Percentiles rank a stretch among this genome's conserved stretches.
These are phyloP conservation scores for Xerus inauris DNA, from an alignment of 2,113 vertebrate genomes.

Conservation along the genomic window DNA sequence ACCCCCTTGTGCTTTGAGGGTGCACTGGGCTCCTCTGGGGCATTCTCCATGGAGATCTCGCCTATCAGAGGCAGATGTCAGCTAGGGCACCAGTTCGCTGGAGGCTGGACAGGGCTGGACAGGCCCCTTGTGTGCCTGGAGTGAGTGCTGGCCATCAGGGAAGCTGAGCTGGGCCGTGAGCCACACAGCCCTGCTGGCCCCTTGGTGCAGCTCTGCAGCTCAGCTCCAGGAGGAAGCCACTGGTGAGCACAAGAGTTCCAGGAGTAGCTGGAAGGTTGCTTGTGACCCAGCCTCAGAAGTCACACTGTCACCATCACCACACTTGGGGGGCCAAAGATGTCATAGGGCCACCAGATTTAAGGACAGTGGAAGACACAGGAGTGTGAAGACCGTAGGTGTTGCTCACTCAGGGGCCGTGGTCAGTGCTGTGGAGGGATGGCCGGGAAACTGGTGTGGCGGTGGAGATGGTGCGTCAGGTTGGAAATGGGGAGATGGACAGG, in stretches of 20 bases:
- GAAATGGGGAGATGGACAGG: not conserved
- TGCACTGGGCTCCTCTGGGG: not conserved
- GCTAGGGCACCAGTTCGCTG: not conserved
- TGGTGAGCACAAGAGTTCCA: not conserved
- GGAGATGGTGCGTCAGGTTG: fast-evolving
- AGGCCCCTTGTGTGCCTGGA: fast-evolving
- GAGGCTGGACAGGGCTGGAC: not conserved
- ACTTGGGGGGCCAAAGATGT: not conserved
- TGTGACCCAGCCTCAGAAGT: not conserved
- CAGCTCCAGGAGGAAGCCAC: fast-evolving
- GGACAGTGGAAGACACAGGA: fast-evolving
- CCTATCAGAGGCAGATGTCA: fast-evolving
- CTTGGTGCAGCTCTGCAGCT: not conserved
- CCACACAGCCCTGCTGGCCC: not conserved
- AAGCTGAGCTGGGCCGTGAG: not conserved
- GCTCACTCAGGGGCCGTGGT: fast-evolving
- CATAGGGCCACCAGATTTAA: not conserved
- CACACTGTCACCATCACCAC: not conserved
- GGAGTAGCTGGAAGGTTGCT: not conserved
- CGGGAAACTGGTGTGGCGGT: too few species aligned
- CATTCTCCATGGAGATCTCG: fast-evolving
- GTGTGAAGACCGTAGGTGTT: fast-evolving
- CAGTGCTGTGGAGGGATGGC: fast-evolving
- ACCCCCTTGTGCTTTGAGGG: not conserved
- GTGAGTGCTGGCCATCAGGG: not conserved